These are phyloP conservation scores for Gymnoscelis rufifasciata DNA, from an alignment of 2,888 invertebrate species.

Conservation along the genomic window DNA sequence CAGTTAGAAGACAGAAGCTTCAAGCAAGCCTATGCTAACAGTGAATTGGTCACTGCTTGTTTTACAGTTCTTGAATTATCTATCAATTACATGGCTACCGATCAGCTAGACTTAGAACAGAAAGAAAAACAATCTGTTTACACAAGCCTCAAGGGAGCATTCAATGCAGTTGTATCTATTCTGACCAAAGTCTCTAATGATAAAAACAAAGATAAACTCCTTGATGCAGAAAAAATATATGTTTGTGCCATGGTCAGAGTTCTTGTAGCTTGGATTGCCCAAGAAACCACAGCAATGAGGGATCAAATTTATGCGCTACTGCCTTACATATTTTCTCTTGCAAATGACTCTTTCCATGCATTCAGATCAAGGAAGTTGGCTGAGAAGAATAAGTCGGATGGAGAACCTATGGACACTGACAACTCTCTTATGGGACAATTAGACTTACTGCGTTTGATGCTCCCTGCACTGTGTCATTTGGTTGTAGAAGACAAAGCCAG, in stretches of 20 bases:
- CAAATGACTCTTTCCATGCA: constrained; percentile 90
- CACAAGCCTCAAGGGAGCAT: constrained; percentile 92
- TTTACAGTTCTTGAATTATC: constrained; percentile 89
- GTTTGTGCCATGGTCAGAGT: constrained; percentile 92
- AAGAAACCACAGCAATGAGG: constrained; percentile 93
- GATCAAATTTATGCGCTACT: constrained; percentile 88
- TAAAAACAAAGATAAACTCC: constrained; percentile 84
- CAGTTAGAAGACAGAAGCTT: constrained; percentile 92
- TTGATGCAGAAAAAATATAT: constrained; percentile 85
- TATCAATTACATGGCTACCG: constrained; percentile 87
- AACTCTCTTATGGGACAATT: constrained; percentile 75
- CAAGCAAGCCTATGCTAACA: constrained; percentile 86
- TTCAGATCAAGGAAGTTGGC: constrained; percentile 82
- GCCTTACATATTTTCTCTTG: constrained; percentile 88
- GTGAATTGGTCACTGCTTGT: constrained; percentile 89
- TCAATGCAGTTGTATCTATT: constrained; percentile 88
- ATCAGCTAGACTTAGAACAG: constrained; percentile 90
- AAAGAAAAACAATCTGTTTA: constrained; percentile 95
- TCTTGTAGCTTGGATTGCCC: constrained; percentile 92
- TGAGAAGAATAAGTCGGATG: constrained; percentile 82
- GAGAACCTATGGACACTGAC: constrained; percentile 71
- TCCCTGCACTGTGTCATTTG: constrained; percentile 94
- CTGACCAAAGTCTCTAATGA: constrained; percentile 86
- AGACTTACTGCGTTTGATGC: constrained; percentile 88
- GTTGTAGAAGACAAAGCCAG: constrained; percentile 94